Percentiles rank a stretch among this genome's conserved stretches.
phyloP scores from a whole-genome alignment of 2,888 invertebrate species.

The Herminia tarsipennalis region DNA sequence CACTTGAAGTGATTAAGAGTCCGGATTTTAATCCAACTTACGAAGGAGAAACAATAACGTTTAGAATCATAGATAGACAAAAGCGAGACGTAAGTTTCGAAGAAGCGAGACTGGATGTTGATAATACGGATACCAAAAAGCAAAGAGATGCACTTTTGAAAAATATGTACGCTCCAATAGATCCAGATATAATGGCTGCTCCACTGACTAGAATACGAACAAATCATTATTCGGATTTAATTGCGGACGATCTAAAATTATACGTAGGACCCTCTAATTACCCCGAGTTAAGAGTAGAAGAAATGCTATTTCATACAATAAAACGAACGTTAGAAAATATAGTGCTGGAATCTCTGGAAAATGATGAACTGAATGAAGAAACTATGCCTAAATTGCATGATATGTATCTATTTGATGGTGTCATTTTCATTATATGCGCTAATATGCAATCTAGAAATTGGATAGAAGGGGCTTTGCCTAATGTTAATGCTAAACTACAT shows the following conservation, averaged over 20 bases:
- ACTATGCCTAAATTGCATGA: slow-evolving; percentile 69
- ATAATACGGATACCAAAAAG: slow-evolving; percentile 46
- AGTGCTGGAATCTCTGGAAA: slow-evolving; percentile 51
- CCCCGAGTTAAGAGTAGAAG: slow-evolving; percentile 72
- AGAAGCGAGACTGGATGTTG: slow-evolving; percentile 44
- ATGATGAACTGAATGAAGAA: slow-evolving; percentile 41
- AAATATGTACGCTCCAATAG: slow-evolving; percentile 64
- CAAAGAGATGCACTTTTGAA: slow-evolving; percentile 56
- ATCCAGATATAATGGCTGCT: slow-evolving; percentile 59
- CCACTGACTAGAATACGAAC: slow-evolving; percentile 66
- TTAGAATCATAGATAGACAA: slow-evolving; percentile 73
- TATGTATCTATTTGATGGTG: slow-evolving; percentile 76
- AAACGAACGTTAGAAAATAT: slow-evolving; percentile 65
- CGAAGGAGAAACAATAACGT: slow-evolving; percentile 62
- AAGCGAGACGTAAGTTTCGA: slow-evolving; percentile 68
- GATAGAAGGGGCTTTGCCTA: slow-evolving; percentile 57
- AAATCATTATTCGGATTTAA: slow-evolving; percentile 70
- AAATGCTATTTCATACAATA: slow-evolving; percentile 61
- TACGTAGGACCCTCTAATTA: slow-evolving; percentile 74
- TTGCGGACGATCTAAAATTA: slow-evolving; percentile 73
- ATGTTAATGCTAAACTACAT: slow-evolving; percentile 54
- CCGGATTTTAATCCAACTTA: slow-evolving; percentile 66
- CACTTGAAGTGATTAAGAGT: slow-evolving; percentile 69
- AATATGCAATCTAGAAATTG: slow-evolving; percentile 60
- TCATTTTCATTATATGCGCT: slow-evolving; percentile 74